phyloP scores from a whole-genome alignment of 2,888 invertebrate species.

The Euproctis similis region DNA sequence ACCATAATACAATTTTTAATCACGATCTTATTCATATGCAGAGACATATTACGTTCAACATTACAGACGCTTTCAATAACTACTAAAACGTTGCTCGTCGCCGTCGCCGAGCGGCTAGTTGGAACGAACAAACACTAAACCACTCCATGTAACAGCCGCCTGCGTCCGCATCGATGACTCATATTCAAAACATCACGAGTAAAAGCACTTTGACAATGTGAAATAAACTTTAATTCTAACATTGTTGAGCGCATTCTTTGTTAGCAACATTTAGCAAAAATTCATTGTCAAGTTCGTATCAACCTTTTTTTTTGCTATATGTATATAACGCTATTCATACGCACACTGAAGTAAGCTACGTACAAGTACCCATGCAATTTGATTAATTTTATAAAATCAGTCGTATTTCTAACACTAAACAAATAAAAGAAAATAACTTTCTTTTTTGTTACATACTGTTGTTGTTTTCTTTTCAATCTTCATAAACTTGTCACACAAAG shows the following conservation, averaged over 20 bases:
- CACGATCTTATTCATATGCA: slow-evolving; percentile 42
- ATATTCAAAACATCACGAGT: slow-evolving; percentile 39
- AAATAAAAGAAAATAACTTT: no score
- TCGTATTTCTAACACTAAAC: no score
- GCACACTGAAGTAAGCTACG: no score
- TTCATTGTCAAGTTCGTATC: slow-evolving; percentile 71
- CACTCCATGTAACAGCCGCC: slow-evolving; percentile 51
- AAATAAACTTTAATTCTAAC: slow-evolving; percentile 17
- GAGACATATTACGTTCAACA: slow-evolving; percentile 37
- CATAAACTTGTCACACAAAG: no score
- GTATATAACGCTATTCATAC: no score
- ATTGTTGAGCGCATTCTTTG: slow-evolving; percentile 15
- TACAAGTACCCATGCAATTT: no score
- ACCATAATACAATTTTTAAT: no score
- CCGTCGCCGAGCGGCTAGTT: slow-evolving; percentile 11
- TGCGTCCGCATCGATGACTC: slow-evolving; percentile 39
- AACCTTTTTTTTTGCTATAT: slow-evolving; percentile 54
- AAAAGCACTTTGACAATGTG: slow-evolving; percentile 9
- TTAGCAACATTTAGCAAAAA: slow-evolving; percentile 22
- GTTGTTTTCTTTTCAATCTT: no score
- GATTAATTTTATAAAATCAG: no score
- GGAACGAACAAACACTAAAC: slow-evolving; percentile 32
- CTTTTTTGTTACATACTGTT: no score
- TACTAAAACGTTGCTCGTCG: slow-evolving; percentile 50
- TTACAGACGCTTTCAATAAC: slow-evolving; percentile 32